Conservation (phyloP, 2,113 vertebrate genomes). For the Laterallus jamaicensis region DNA sequence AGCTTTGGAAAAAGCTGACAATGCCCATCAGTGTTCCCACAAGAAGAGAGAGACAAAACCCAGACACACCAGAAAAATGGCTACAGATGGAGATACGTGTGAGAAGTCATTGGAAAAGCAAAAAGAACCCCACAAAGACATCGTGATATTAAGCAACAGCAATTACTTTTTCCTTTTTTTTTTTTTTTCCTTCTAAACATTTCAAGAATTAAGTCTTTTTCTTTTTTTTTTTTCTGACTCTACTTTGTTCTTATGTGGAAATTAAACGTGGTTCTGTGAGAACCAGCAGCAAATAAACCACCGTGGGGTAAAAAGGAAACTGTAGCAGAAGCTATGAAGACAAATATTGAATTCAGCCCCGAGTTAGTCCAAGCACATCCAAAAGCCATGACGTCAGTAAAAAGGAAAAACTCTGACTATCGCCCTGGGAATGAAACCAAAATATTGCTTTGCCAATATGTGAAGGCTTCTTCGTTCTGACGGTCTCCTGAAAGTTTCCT, state of each 20-base stretch:
- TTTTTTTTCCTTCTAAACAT: background rate
- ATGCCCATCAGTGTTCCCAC: background rate
- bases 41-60: constrained; percentile 7
- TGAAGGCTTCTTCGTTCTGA: constrained; percentile 1
- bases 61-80: background rate
- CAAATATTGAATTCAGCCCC: constrained; percentile 7
- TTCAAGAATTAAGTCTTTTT: background rate
- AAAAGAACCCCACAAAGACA: background rate
- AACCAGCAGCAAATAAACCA: background rate
- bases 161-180: background rate
- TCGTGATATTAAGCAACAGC: background rate
- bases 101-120: background rate
- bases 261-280: background rate
- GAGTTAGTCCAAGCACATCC: constrained; percentile 1
- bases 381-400: constrained; percentile 35
- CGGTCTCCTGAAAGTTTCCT: constrained; percentile 36
- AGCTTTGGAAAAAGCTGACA: constrained; percentile 24
- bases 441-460: background rate
- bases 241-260: background rate
- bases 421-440: constrained; percentile 46
- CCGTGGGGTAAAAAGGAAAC: background rate
- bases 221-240: background rate
- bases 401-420: constrained; percentile 30
- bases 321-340: background rate
- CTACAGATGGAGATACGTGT: background rate